Conservation (phyloP, 2,888 invertebrate genomes). For the Coremacera marginata region DNA sequence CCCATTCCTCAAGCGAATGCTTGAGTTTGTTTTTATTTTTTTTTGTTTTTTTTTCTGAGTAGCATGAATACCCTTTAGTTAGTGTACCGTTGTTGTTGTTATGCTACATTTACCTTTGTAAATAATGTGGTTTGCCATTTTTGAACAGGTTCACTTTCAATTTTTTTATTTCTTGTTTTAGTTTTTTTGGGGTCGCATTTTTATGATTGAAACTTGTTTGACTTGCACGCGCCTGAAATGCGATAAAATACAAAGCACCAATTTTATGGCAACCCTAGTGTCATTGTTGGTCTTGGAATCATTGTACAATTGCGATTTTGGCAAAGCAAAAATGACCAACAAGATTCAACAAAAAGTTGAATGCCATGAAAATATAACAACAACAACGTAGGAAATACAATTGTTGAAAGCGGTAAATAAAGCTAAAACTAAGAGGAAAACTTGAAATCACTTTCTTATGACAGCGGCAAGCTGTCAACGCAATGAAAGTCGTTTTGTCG, state of each 20-base stretch:
- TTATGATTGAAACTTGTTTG: not conserved
- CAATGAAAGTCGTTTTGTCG: not conserved
- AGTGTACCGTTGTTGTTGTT: not conserved
- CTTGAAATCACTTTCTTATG: conserved; percentile 6
- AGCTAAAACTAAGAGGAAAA: not conserved
- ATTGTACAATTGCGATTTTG: not conserved
- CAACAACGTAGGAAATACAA: not conserved
- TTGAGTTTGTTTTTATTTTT: not conserved
- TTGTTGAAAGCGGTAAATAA: not conserved
- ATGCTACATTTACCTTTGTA: not conserved
- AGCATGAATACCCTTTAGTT: not conserved
- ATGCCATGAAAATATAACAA: not conserved
- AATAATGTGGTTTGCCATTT: conserved; percentile 1
- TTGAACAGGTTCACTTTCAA: conserved; percentile 29
- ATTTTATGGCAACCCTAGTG: not conserved
- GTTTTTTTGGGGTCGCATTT: not conserved
- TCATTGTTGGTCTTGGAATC: not conserved
- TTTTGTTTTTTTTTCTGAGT: not conserved
- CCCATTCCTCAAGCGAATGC: not conserved
- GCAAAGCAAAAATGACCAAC: not conserved
- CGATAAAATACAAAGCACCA: not conserved
- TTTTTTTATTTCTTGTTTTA: not conserved
- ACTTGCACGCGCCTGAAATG: not conserved
- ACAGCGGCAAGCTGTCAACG: not conserved
- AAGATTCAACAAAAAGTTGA: not conserved